Percentiles rank a stretch among this genome's conserved stretches.
Evolutionary conservation across 2,797 vertebrate species (phyloP).

Genomic region (Harpagifer antarcticus): DNA sequence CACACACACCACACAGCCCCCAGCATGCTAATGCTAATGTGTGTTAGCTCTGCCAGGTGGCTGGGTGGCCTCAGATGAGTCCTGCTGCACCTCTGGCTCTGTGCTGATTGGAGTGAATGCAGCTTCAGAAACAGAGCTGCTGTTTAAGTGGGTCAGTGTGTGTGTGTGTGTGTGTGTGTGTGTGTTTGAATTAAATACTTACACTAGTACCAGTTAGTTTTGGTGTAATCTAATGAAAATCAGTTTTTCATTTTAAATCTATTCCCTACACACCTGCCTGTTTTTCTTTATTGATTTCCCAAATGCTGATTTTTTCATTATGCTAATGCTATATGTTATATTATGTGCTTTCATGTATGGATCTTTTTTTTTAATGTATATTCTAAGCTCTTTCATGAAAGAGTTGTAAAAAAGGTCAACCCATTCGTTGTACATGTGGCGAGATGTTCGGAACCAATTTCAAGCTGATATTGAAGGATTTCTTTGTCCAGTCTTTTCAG

Average conservation of each 20-base stretch:
- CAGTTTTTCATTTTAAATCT: background rate
- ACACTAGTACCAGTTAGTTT: background rate
- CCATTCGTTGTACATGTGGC: too few relatives aligned
- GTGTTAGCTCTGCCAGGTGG: slow-evolving; percentile 71
- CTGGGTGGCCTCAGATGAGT: slow-evolving; percentile 60
- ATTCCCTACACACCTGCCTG: too few relatives aligned
- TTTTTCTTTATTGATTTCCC: too few relatives aligned
- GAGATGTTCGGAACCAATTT: too few relatives aligned
- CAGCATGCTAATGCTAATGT: slow-evolving; percentile 35
- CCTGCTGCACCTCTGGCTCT: slow-evolving; percentile 73
- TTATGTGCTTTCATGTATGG: too few relatives aligned
- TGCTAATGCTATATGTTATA: too few relatives aligned
- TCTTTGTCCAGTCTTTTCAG: too few relatives aligned
- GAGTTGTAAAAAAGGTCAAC: too few relatives aligned
- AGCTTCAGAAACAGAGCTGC: slow-evolving; percentile 68
- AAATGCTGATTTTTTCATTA: too few relatives aligned
- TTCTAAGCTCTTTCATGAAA: too few relatives aligned
- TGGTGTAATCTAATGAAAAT: slow-evolving; percentile 12
- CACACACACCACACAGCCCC: slow-evolving; percentile 25
- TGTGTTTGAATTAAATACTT: background rate
- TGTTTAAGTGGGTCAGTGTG: slow-evolving; percentile 68
- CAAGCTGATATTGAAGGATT: too few relatives aligned
- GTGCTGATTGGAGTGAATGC: slow-evolving; percentile 73
- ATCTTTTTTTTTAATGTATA: too few relatives aligned
- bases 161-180: slow-evolving; percentile 3